Evolutionary conservation across 2,113 vertebrate species (phyloP).

Genomic region (Emydura subglobosa): DNA sequence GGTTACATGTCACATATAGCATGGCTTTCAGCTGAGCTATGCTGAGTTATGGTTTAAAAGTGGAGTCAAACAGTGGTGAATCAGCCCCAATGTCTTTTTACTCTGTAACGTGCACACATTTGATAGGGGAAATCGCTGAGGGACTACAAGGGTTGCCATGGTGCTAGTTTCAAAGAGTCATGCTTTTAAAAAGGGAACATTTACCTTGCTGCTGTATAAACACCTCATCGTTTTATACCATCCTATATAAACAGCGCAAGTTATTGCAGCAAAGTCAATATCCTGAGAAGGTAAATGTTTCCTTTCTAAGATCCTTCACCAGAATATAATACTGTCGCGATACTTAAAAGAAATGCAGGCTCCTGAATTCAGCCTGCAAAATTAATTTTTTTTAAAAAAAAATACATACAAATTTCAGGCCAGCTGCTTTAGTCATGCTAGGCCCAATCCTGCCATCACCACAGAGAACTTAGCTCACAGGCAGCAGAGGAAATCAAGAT

Average conservation of each 20-base stretch:
- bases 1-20: neutral
- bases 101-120: slow-evolving; percentile 20
- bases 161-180: slow-evolving; percentile 34
- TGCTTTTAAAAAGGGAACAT: slow-evolving; percentile 37
- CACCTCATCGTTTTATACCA: slow-evolving; percentile 20
- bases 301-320: slow-evolving; percentile 38
- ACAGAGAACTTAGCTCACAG: neutral
- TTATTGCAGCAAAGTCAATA: slow-evolving; percentile 51
- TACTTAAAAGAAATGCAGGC: slow-evolving; percentile 7
- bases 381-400: neutral
- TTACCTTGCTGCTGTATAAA: slow-evolving; percentile 70
- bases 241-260: slow-evolving; percentile 29
- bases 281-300: slow-evolving; percentile 48
- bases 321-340: neutral
- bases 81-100: slow-evolving; percentile 1
- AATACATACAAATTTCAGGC: neutral
- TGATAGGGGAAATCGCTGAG: slow-evolving; percentile 49
- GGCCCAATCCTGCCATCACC: neutral
- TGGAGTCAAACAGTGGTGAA: neutral
- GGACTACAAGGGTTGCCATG: slow-evolving; percentile 47
- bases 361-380: neutral
- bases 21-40: neutral
- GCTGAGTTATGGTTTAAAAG: neutral
- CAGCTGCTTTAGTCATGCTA: rapidly evolving
- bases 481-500: neutral